These are phyloP conservation scores for Cirrhinus mrigala DNA, from an alignment of 2,797 vertebrate genomes.

Conservation along the genomic window DNA sequence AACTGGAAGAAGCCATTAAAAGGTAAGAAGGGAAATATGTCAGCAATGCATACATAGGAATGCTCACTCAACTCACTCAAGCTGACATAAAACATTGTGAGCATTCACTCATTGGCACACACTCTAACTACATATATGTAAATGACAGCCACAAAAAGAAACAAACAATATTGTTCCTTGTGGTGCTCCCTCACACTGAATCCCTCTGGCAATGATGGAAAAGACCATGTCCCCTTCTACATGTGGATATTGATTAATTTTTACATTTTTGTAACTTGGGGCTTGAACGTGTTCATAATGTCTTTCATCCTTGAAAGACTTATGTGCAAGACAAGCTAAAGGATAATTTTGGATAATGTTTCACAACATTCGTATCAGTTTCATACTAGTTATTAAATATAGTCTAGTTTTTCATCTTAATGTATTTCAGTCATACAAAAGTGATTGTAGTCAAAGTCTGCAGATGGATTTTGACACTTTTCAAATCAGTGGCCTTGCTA, in stretches of 20 bases:
- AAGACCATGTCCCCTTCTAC: slow-evolving; percentile 63
- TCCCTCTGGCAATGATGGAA: slow-evolving; percentile 65
- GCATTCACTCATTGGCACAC: slow-evolving; percentile 4
- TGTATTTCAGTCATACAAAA: slow-evolving; percentile 22
- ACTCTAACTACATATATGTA: not conserved
- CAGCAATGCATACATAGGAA: not conserved
- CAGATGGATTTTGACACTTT: slow-evolving; percentile 36
- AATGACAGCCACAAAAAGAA: slow-evolving; percentile 11
- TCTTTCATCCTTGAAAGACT: slow-evolving; percentile 65
- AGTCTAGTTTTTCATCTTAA: slow-evolving; percentile 18
- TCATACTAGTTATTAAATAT: slow-evolving; percentile 4
- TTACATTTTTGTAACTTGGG: slow-evolving; percentile 67
- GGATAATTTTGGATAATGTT: slow-evolving; percentile 12
- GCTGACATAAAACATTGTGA: not conserved
- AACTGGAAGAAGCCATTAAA: slow-evolving; percentile 98
- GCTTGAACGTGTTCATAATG: slow-evolving; percentile 71
- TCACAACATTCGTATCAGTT: slow-evolving; percentile 23
- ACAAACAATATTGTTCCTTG: slow-evolving; percentile 31
- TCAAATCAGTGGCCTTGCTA: slow-evolving; percentile 23
- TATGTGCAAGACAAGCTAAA: not conserved
- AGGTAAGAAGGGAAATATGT: slow-evolving; percentile 79
- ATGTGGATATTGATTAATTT: slow-evolving; percentile 72
- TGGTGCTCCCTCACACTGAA: slow-evolving; percentile 61
- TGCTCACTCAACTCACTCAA: not conserved
- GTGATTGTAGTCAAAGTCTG: slow-evolving; percentile 7